Evolutionary conservation across 2,113 vertebrate genomes (phyloP).

Genomic region (Macrotis lagotis): DNA sequence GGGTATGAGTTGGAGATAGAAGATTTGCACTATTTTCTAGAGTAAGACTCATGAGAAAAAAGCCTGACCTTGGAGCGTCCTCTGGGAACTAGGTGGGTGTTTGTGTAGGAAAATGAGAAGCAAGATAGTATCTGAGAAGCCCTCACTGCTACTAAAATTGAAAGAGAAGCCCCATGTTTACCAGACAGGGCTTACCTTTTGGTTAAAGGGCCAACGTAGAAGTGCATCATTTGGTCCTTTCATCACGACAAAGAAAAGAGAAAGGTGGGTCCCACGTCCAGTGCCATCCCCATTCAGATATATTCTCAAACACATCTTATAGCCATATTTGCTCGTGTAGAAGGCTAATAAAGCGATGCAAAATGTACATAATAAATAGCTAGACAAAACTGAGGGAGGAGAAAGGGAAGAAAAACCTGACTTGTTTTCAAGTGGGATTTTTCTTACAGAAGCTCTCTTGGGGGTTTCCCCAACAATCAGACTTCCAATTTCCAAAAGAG

Average conservation of each 20-base stretch:
- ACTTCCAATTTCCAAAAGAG: background rate
- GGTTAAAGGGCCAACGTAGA: constrained; percentile 96
- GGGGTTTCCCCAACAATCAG: background rate
- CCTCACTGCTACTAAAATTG: accelerated
- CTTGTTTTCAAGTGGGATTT: background rate
- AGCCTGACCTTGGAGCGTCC: background rate
- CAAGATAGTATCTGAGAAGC: background rate
- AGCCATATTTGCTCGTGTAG: constrained; percentile 95
- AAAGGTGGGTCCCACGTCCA: constrained; percentile 92
- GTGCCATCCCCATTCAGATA: constrained; percentile 96
- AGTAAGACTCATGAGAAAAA: background rate
- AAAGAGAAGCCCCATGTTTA: accelerated
- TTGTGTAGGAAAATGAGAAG: background rate
- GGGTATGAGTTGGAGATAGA: background rate
- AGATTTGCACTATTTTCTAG: background rate
- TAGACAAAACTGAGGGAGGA: background rate
- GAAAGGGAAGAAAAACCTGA: background rate
- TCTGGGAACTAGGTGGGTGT: accelerated
- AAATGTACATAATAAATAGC: constrained; percentile 8
- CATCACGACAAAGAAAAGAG: constrained; percentile 97
- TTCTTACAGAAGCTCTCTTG: background rate
- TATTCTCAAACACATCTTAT: constrained; percentile 95
- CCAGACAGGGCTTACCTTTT: constrained; percentile 86
- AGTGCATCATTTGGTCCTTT: constrained; percentile 90
- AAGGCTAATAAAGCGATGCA: constrained; percentile 83